Percentiles rank a stretch among this genome's conserved stretches.
Evolutionary conservation across 2,888 invertebrate species (phyloP).

Genomic region (Himalopsyche japonica): DNA sequence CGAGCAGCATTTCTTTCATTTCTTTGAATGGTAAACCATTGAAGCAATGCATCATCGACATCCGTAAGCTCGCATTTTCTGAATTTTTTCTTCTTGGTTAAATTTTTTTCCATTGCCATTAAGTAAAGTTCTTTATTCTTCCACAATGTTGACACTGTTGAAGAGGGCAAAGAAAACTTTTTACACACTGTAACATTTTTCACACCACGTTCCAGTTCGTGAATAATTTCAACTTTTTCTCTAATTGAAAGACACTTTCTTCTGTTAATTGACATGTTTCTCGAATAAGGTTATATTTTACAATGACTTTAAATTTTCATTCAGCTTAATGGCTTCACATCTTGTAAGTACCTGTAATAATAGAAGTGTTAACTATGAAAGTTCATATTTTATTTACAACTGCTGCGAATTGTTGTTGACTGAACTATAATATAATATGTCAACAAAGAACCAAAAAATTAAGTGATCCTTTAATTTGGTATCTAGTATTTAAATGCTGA

Average conservation of each 20-base stretch:
- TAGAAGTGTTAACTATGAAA: too few species aligned
- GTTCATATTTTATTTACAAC: too few species aligned
- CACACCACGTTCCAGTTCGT: neutral
- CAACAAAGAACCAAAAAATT: too few species aligned
- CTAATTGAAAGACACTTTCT: neutral
- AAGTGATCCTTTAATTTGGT: too few species aligned
- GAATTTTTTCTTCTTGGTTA: neutral
- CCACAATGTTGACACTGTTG: conserved; percentile 7
- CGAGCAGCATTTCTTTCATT: neutral
- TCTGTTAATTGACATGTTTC: neutral
- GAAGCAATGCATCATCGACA: neutral
- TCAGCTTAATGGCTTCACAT: too few species aligned
- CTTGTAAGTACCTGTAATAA: too few species aligned
- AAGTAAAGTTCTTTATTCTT: neutral
- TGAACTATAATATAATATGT: too few species aligned
- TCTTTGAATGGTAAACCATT: neutral
- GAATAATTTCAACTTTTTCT: neutral
- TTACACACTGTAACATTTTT: conserved; percentile 1
- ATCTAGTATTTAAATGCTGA: too few species aligned
- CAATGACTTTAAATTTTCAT: too few species aligned
- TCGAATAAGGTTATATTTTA: neutral
- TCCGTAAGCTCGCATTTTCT: neutral
- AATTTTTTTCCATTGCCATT: neutral
- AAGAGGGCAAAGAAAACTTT: neutral
- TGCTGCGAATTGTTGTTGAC: too few species aligned